Evolutionary conservation across 2,113 vertebrate species (phyloP).

Genomic region (Lethenteron reissneri): DNA sequence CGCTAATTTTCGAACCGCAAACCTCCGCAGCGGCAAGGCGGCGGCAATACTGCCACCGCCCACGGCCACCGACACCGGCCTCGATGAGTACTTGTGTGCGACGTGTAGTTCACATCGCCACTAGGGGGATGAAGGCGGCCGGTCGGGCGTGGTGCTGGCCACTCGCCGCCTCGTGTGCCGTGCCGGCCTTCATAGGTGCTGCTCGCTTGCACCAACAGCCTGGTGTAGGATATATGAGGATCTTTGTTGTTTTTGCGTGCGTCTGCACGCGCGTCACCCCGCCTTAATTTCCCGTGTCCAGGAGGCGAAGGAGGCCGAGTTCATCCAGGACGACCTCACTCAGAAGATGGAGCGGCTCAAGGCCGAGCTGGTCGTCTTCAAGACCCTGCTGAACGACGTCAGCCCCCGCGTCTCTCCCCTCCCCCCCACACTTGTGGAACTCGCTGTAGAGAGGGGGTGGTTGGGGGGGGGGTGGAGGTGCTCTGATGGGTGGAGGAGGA

Average conservation of each 20-base stretch:
- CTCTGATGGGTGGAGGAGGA: too few species aligned
- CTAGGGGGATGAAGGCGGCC: too few species aligned
- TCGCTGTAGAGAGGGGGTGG: too few species aligned
- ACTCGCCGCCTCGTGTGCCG: background rate
- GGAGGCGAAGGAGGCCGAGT: slow-evolving; percentile 51
- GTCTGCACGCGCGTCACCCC: background rate
- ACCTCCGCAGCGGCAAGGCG: too few species aligned
- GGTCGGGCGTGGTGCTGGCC: background rate
- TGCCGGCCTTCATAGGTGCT: background rate
- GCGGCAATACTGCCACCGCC: too few species aligned
- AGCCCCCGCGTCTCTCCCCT: slow-evolving; percentile 23
- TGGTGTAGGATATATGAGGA: too few species aligned
- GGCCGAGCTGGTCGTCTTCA: slow-evolving; percentile 86
- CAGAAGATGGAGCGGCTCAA: slow-evolving; percentile 81
- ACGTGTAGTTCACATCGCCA: too few species aligned
- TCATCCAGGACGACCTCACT: slow-evolving; percentile 56
- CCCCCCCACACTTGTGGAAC: background rate
- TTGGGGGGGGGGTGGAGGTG: too few species aligned
- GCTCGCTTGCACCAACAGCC: too few species aligned
- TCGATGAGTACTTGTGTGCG: too few species aligned
- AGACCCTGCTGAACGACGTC: slow-evolving; percentile 91
- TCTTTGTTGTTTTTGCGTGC: background rate
- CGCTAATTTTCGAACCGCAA: too few species aligned
- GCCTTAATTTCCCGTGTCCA: slow-evolving; percentile 12
- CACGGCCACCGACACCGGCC: too few species aligned